phyloP scores from a whole-genome alignment of 2,797 vertebrate species.

The Anguilla marmorata region DNA sequence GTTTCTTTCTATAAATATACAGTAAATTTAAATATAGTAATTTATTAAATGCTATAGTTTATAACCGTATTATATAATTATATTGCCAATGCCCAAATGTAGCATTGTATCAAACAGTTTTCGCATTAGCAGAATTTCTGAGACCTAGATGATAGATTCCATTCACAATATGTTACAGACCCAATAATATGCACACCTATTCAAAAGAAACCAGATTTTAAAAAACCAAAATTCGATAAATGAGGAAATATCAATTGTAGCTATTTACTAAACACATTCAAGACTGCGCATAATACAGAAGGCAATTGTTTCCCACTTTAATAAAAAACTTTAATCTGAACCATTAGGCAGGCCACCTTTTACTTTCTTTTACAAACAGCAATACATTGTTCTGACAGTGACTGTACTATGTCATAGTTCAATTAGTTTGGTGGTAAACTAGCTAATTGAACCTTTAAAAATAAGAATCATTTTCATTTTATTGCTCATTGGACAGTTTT shows the following conservation, averaged over 20 bases:
- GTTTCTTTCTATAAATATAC: too few species aligned
- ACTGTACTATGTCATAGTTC: slow-evolving; percentile 18
- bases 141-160: too few species aligned
- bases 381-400: background rate
- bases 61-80: too few species aligned
- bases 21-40: too few species aligned
- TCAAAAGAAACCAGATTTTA: too few species aligned
- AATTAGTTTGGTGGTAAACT: slow-evolving; percentile 25
- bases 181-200: too few species aligned
- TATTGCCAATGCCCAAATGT: too few species aligned
- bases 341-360: background rate
- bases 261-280: background rate
- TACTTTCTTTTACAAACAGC: background rate
- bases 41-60: too few species aligned
- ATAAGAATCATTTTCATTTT: slow-evolving; percentile 25
- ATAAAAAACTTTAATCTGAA: background rate
- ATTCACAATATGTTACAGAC: too few species aligned
- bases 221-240: too few species aligned
- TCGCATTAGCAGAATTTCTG: background rate
- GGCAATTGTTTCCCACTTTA: background rate
- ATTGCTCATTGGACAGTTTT: slow-evolving; percentile 18
- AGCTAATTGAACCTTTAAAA: slow-evolving; percentile 27
- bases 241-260: background rate
- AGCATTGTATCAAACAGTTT: background rate
- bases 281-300: background rate